Percentiles rank a stretch among this genome's conserved stretches.
Conservation (phyloP, 2,888 invertebrate species). For the Argyra leucocephala region DNA sequence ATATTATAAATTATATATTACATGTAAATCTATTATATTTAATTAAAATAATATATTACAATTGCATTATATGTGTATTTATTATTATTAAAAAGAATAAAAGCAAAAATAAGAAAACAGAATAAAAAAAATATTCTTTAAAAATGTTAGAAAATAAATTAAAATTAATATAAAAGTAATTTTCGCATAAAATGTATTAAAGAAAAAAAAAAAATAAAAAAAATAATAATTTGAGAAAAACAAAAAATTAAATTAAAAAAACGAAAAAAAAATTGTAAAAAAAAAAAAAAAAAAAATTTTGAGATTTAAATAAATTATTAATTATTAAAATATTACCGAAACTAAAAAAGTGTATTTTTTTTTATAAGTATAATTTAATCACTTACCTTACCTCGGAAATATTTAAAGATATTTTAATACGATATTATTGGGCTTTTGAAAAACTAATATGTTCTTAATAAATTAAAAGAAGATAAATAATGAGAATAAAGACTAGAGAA, state of each 20-base stretch:
- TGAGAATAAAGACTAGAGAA: no score
- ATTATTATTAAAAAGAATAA: neutral
- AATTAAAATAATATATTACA: no score
- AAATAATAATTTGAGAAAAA: neutral
- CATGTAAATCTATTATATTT: neutral
- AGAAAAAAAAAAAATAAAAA: neutral
- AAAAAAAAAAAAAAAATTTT: neutral
- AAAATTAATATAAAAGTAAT: neutral
- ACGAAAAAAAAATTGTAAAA: neutral
- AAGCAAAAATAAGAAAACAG: neutral
- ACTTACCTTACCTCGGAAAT: no score
- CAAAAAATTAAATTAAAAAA: neutral
- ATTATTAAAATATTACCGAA: conserved; percentile 1
- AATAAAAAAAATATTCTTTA: neutral
- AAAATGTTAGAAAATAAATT: neutral
- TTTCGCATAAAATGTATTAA: neutral
- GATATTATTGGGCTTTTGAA: no score
- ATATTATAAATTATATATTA: neutral
- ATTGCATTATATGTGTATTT: neutral
- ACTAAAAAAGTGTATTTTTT: neutral
- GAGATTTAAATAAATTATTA: neutral
- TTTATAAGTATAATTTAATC: neutral
- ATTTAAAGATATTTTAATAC: no score
- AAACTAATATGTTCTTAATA: no score
- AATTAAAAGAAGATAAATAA: no score